Percentiles rank a stretch among this genome's conserved stretches.
These are phyloP conservation scores for Callipepla californica DNA, from an alignment of 2,113 vertebrate genomes.

Conservation along the genomic window DNA sequence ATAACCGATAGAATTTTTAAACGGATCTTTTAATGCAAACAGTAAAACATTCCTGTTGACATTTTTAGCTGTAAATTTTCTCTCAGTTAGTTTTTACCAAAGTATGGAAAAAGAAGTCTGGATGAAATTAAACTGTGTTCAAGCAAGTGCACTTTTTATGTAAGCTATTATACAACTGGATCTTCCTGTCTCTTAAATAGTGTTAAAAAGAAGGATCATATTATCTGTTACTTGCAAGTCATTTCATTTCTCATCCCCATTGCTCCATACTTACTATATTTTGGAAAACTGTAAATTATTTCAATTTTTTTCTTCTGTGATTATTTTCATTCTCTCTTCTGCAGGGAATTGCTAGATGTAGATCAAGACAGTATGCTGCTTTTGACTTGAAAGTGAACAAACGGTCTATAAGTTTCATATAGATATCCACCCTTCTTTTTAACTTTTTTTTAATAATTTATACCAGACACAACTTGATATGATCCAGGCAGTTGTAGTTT, in stretches of 20 bases:
- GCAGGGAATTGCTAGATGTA: not conserved
- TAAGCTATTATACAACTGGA: not conserved
- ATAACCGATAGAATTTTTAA: not conserved
- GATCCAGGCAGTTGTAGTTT: not conserved
- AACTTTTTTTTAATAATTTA: not conserved
- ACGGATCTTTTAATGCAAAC: not conserved
- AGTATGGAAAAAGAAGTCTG: not conserved
- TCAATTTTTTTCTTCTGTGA: not conserved
- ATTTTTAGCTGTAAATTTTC: not conserved
- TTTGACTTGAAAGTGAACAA: not conserved
- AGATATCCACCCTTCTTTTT: not conserved
- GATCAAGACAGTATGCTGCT: not conserved
- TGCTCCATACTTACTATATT: not conserved
- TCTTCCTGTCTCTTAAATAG: not conserved
- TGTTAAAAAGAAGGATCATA: not conserved
- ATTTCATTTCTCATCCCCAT: not conserved
- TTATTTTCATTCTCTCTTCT: not conserved
- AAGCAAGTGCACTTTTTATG: not conserved
- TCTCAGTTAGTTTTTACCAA: not conserved
- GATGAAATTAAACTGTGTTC: not conserved
- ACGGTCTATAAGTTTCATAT: not conserved
- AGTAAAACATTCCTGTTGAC: not conserved
- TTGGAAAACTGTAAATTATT: not conserved
- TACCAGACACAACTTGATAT: not conserved
- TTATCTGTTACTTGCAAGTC: not conserved